Evolutionary conservation across 2,113 vertebrate species (phyloP), one percentile per base, ranked within the genome.

Genomic region (Dolichotis patagonum): DNA sequence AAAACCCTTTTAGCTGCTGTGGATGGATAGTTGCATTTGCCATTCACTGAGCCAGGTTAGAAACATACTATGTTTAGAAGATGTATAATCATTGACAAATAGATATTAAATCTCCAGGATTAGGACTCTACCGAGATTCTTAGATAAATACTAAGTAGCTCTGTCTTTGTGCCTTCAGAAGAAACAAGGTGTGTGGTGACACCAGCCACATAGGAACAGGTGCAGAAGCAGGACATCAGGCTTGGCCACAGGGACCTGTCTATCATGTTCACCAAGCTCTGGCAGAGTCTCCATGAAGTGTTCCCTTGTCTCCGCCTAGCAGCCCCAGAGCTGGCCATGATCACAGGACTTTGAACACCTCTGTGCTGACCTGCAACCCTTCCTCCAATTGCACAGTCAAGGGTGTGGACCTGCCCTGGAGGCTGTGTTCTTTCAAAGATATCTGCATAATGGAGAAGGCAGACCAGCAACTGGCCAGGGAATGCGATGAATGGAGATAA

Each of bases 31-130:
- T 46, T 49, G 22, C 54, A 38, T 82, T 95, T 94, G 91, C 86
- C 22, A 52, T 43, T 62, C 62, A 38, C 54, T 19, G n/a, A 84
- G 56, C 71, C 85, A 94, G 56, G 16, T 67, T 78, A 71, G 71
- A 96, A 60, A 80, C 30, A 41, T 38, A 26, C 71, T 94, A 91
- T 94, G 95, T 96, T 91, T 67, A 73, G 60, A 88, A 95, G 65
- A 71, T 49, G 46, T n/a, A n/a, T 78, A 88, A 73, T 60, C 28
- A 41, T 56, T 41, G 58, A 94, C 41, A 95, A 54, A 95, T 90
- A 63, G 69, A 90, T 54, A 78, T 88, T 35, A 65, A 32, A 71
- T 77, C 41, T 94, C 77, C 52, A 82, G 43, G 77, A 84, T 77
- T 71, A 84, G 87, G 38, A 58, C 67, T 89, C 30, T 58, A 32